Conservation (phyloP, 2,797 vertebrate genomes). For the Crenuchus spilurus region DNA sequence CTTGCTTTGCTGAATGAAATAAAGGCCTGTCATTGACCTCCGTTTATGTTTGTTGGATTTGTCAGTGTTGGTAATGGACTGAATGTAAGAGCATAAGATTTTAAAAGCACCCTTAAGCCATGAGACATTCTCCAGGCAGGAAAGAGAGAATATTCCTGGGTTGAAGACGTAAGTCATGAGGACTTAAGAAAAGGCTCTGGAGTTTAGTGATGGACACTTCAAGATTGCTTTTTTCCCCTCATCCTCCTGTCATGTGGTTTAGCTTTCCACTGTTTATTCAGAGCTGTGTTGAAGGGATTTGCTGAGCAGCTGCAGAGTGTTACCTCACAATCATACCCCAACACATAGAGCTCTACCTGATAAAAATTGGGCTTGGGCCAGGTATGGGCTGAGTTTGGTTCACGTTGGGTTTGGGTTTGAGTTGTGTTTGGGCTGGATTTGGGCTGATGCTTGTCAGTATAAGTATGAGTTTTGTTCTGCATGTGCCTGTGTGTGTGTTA, state of each 20-base stretch:
- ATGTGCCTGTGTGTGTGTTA: no score
- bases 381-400: no score
- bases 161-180: constrained; percentile 15
- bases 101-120: constrained; percentile 32
- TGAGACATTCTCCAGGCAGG: constrained; percentile 20
- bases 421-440: no score
- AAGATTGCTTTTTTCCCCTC: not conserved
- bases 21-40: not conserved
- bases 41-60: constrained; percentile 1
- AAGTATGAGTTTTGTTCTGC: no score
- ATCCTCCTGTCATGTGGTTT: not conserved
- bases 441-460: no score
- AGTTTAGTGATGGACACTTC: constrained; percentile 1
- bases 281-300: constrained; percentile 27
- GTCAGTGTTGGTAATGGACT: not conserved
- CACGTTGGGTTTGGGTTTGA: no score
- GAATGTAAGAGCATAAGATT: constrained; percentile 31
- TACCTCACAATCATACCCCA: constrained; percentile 23
- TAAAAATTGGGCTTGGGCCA: no score
- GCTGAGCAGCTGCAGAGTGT: constrained; percentile 17
- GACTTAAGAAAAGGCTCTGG: constrained; percentile 7
- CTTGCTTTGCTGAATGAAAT: constrained; percentile 6
- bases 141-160: constrained; percentile 6
- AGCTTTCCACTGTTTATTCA: constrained; percentile 16
- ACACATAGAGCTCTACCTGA: no score